Evolutionary conservation across 2,797 vertebrate species (phyloP).

Genomic region (Spondyliosoma cantharus): DNA sequence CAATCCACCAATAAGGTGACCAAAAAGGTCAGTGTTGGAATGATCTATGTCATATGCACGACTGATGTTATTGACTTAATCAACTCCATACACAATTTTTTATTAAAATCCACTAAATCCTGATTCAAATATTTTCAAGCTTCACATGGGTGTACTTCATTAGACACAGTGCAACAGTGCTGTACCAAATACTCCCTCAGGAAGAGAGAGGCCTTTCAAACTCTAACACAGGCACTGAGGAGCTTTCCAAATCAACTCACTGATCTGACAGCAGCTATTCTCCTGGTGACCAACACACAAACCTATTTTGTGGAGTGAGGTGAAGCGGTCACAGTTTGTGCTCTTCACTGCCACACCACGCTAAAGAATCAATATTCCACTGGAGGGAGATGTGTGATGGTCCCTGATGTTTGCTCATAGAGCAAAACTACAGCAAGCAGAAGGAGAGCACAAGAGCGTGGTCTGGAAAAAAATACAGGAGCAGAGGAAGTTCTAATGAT

Average conservation of each 20-base stretch:
- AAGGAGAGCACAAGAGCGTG: conserved; percentile 53
- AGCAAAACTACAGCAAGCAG: conserved; percentile 43
- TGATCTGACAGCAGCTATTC: conserved; percentile 42
- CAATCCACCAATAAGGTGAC: too few species aligned
- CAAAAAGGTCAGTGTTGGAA: background rate
- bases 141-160: background rate
- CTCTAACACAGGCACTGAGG: background rate
- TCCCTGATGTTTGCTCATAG: conserved; percentile 74
- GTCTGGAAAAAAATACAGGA: conserved; percentile 58
- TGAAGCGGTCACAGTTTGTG: conserved; percentile 71
- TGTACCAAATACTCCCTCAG: background rate
- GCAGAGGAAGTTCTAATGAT: conserved; percentile 71
- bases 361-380: conserved; percentile 75
- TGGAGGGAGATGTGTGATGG: conserved; percentile 54
- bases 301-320: conserved; percentile 63
- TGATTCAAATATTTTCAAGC: background rate
- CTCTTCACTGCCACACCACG: conserved; percentile 42
- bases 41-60: background rate
- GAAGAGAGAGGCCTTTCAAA: conserved; percentile 3
- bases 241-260: conserved; percentile 35
- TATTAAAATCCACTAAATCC: background rate
- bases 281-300: conserved; percentile 40
- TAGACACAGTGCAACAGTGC: conserved; percentile 1
- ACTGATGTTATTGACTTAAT: too few species aligned
- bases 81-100: background rate